A percentile compares a stretch with the other conserved stretches of the same genome.
Evolutionary conservation across 2,797 vertebrate species (phyloP).

Genomic region (Rhodeus uyekii): DNA sequence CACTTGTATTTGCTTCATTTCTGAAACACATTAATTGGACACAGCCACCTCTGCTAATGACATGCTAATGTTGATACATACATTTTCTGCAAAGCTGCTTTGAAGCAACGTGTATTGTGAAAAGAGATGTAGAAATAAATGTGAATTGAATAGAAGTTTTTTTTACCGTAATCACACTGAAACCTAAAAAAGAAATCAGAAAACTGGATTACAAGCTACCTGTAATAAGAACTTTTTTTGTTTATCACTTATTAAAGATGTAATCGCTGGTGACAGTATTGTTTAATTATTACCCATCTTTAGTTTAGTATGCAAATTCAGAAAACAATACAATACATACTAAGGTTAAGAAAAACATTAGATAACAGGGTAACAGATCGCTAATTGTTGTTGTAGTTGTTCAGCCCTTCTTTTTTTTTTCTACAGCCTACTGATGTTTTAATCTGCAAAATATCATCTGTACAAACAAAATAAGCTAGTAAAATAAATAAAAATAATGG

Average conservation of each 20-base stretch:
- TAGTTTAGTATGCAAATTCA: neutral
- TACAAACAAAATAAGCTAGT: neutral
- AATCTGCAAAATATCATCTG: conserved; percentile 8
- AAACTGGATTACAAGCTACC: neutral
- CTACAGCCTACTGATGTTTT: neutral
- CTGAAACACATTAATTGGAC: too few relatives aligned
- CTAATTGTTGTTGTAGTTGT: neutral
- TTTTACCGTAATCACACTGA: too few relatives aligned
- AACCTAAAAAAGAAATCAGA: neutral
- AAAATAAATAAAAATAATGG: conserved; percentile 3
- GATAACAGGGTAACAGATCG: neutral
- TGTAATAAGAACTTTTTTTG: neutral
- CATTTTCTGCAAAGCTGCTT: too few relatives aligned
- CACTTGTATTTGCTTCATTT: too few relatives aligned
- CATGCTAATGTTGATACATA: too few relatives aligned
- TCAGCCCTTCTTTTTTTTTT: neutral
- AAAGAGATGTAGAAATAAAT: too few relatives aligned
- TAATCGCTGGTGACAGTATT: neutral
- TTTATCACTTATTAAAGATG: neutral
- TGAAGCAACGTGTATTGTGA: too few relatives aligned
- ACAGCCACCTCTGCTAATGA: too few relatives aligned
- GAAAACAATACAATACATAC: neutral
- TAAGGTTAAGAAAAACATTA: neutral
- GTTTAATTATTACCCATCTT: neutral
- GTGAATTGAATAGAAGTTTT: too few relatives aligned